Conservation (phyloP, 2,888 invertebrate genomes). For the Lydus trimaculatus region DNA sequence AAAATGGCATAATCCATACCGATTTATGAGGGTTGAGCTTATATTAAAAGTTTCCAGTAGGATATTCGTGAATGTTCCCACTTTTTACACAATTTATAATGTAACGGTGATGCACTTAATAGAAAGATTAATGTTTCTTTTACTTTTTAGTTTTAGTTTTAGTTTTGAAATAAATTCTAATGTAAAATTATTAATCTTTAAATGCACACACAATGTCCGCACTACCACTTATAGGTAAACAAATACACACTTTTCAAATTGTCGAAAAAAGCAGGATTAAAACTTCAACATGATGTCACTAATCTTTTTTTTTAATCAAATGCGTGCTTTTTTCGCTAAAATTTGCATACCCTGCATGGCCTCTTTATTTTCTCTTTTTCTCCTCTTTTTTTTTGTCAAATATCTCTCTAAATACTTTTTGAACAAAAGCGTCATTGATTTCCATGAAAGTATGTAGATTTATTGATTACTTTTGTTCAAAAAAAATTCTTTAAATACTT, state of each 20-base stretch:
- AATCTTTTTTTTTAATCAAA: background rate
- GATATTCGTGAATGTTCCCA: background rate
- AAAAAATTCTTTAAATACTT: slow-evolving; percentile 4
- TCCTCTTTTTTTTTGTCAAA: background rate
- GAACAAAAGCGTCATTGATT: background rate
- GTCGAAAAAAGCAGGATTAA: slow-evolving; percentile 10
- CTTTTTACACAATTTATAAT: background rate
- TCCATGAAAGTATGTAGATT: background rate
- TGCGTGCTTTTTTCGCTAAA: background rate
- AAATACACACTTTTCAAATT: slow-evolving; percentile 28
- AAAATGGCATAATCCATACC: background rate
- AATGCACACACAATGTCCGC: slow-evolving; percentile 44
- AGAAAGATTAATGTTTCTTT: background rate
- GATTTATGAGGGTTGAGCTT: slow-evolving; percentile 11
- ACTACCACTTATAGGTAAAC: slow-evolving; percentile 49
- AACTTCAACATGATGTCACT: background rate
- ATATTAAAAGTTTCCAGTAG: background rate
- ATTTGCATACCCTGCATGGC: background rate
- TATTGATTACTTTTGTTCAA: background rate
- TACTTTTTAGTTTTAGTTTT: slow-evolving; percentile 15
- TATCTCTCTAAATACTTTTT: background rate
- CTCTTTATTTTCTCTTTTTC: background rate
- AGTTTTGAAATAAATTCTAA: slow-evolving; percentile 23
- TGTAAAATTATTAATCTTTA: slow-evolving; percentile 33
- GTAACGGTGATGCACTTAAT: too few relatives aligned